These are phyloP conservation scores for Seira musarum DNA, from an alignment of 2,888 invertebrate genomes.

Conservation along the genomic window DNA sequence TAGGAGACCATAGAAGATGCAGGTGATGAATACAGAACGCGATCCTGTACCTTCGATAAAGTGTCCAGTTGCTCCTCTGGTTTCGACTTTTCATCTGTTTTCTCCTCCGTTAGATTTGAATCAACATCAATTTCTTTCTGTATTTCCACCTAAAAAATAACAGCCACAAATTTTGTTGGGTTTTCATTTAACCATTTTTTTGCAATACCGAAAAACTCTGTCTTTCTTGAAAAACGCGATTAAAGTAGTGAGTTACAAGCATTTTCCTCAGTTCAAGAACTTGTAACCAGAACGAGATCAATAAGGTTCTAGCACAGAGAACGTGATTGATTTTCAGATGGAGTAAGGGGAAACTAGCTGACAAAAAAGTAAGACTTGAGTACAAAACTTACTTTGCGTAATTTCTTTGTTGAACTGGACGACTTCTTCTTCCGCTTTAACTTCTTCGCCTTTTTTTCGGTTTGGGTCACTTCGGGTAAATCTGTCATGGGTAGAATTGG, in stretches of 20 bases:
- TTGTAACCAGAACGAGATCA: too few relatives aligned
- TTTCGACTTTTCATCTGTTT: constrained; percentile 27
- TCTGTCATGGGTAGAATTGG: constrained; percentile 49
- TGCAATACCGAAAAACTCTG: too few relatives aligned
- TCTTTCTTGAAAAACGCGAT: too few relatives aligned
- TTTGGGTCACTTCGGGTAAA: constrained; percentile 1
- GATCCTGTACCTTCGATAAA: constrained; percentile 57
- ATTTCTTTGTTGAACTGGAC: not conserved
- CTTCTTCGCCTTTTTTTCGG: constrained; percentile 40
- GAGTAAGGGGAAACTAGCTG: too few relatives aligned
- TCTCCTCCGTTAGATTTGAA: constrained; percentile 3
- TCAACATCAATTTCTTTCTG: constrained; percentile 27
- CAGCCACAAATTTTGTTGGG: constrained; percentile 36
- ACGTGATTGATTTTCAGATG: too few relatives aligned
- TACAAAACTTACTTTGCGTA: constrained; percentile 46
- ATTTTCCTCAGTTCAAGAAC: too few relatives aligned
- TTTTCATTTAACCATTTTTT: constrained; percentile 30
- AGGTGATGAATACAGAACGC: constrained; percentile 40
- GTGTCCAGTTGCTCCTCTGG: constrained; percentile 33
- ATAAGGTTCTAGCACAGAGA: too few relatives aligned
- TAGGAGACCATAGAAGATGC: constrained; percentile 37
- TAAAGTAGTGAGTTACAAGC: too few relatives aligned
- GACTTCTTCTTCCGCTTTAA: constrained; percentile 43
- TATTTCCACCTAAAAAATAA: constrained; percentile 47
- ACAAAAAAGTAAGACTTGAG: too few relatives aligned